Base-by-base conservation (phyloP, 1,140 invertebrate genomes). In the Cataglyphis hispanica region DNA sequence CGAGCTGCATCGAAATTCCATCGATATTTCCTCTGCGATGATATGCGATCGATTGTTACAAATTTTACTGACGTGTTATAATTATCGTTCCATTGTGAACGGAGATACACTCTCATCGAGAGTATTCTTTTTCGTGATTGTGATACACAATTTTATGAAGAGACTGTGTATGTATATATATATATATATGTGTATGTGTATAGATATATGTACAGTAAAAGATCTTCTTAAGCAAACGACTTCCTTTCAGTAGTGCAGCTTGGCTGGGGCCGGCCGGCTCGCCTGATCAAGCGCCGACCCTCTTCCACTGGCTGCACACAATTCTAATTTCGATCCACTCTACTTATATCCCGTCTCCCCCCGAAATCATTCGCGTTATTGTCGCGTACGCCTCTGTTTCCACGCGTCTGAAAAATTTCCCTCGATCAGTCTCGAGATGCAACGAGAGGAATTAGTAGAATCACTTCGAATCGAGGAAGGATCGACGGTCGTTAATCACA, bases 301-400 rank as follows among this genome's bases (percentile, higher is more conserved):
- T 83, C 67, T 83, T 83, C 78, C 78, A 60, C 78, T 43, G 53
- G 27, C 78, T 83, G 78, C 78, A 83, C 78, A 83, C 78, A 40
- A 72, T 83, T 83, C 78, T 83, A 83, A 83, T 83, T 83, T 83
- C 78, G 78, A 83, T 83, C 67, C 67, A 74, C 67, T 83, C 78
- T 83, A 83, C 66, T 83, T 83, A 81, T 72, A n/a, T 43, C 40
- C 67, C 67, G 50, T 83, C 78, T 83, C 78, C 53, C 72, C 53
- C 67, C 78, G 53, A 74, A 60, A 74, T 81, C 78, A 60, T 81
- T 83, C 67, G 78, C 61, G 72, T 67, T 80, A 64, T 85, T 85
- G 61, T 67, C 75, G 60, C 74, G 22, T 22, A 22, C 74, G 13
- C 22, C 61, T 61, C 25, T 19, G 27, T 31, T 78, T 56, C 25